Evolutionary conservation across 2,888 invertebrate genomes (phyloP), one percentile per base, ranked within the genome.

Genomic region (Drosophila emarginata): DNA sequence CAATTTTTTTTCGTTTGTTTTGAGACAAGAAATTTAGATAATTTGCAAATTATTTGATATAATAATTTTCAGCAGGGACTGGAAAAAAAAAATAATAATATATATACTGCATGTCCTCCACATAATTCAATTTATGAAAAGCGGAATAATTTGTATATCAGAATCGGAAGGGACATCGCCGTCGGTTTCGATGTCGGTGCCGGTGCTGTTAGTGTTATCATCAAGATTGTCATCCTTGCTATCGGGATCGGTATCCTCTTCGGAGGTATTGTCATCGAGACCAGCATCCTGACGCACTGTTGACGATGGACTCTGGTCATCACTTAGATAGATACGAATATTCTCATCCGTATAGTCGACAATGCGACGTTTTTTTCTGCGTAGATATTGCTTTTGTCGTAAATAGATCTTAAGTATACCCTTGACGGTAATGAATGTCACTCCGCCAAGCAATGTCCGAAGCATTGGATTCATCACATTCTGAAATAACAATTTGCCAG

Each of bases 321-420:
- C 80, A 66, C 78, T 77, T 5, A 75, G 63, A 69, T 80, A 87
- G n/a, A 67, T 70, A 2, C 86, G 80, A 0, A 90, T 62, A 73
- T 91, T 91, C 12, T 91, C 91, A 3, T 95, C 95, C 0, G 96
- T 96, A 88, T 96, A 98, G 91, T 98, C 97, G 79, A 97, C 92
- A 79, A 98, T 97, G 91, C 95, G 95, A 75, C 98, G 94, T 89
- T 96, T 96, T 71, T 96, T 96, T 90, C 97, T 97, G 77, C 97
- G 93, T 0, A 97, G 94, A 89, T 96, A 97, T 74, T 97, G 95
- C 93, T 97, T 97, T 89, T 99, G 98, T 90, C 97, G 97, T 91
- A 98, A 96, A 91, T 98, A 99, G 74, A 99, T 98, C 93, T 97
- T 97, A 52, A 98, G 92, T 1, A 96, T 95, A 9, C 99, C 99